A percentile compares a stretch with the other conserved stretches of the same genome.
phyloP scores from a whole-genome alignment of 2,797 vertebrate species.

The Chaunax sp. region DNA sequence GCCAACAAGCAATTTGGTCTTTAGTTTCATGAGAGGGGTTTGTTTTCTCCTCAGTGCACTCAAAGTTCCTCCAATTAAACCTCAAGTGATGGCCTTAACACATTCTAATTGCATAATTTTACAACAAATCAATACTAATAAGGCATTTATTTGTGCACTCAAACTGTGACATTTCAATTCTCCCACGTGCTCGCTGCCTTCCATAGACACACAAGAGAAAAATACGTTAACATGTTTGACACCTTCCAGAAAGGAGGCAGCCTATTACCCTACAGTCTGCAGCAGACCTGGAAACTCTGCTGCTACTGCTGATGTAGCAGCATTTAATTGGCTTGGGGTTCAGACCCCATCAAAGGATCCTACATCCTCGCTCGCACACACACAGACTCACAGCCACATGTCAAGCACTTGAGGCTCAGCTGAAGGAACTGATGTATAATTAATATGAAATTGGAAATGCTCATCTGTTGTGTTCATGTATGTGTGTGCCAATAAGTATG shows the following conservation, averaged over 20 bases:
- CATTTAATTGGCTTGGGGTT: conserved; percentile 47
- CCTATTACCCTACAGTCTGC: conserved; percentile 35
- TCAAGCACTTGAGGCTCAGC: conserved; percentile 30
- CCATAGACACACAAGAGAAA: conserved; percentile 22
- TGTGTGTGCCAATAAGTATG: background rate
- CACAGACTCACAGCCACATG: background rate
- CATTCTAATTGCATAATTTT: conserved; percentile 15
- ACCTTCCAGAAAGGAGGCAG: conserved; percentile 18
- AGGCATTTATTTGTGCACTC: conserved; percentile 18
- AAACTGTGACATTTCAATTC: conserved; percentile 32
- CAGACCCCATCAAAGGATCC: background rate
- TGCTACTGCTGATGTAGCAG: conserved; percentile 46
- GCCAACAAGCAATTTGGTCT: background rate
- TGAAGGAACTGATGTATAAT: conserved; percentile 43
- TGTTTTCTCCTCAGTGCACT: background rate
- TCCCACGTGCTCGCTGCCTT: conserved; percentile 11
- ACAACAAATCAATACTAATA: conserved; percentile 21
- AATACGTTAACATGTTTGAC: conserved; percentile 11
- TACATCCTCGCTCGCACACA: background rate
- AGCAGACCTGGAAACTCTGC: conserved; percentile 37
- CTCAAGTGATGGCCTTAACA: conserved; percentile 17
- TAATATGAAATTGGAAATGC: conserved; percentile 29
- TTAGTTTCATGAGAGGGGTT: background rate
- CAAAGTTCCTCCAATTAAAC: conserved; percentile 10
- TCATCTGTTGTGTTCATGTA: background rate